Conservation (phyloP, 2,113 vertebrate species). For the Mormoops blainvillei region DNA sequence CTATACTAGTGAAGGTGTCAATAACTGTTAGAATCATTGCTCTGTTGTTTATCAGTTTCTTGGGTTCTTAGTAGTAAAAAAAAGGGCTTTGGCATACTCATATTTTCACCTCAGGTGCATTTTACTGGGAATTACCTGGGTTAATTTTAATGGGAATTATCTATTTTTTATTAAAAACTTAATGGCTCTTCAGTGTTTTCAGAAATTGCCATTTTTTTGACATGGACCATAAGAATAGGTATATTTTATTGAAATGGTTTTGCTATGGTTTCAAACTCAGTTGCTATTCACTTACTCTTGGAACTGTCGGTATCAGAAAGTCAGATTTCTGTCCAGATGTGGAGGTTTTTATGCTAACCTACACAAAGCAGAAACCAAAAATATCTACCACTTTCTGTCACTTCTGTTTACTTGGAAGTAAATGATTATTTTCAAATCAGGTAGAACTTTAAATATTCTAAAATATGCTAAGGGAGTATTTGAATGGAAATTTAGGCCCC, state of each 20-base stretch:
- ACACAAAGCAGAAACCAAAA: background rate
- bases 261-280: background rate
- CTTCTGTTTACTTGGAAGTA: background rate
- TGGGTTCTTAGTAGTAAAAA: background rate
- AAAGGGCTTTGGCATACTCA: background rate
- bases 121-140: background rate
- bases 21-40: background rate
- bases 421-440: background rate
- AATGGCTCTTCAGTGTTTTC: background rate
- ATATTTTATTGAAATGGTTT: slow-evolving; percentile 17
- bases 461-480: background rate
- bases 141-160: background rate
- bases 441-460: background rate
- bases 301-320: background rate
- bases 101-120: background rate
- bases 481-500: background rate
- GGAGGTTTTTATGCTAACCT: background rate
- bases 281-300: background rate
- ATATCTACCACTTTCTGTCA: background rate
- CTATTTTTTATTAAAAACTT: background rate
- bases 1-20: background rate
- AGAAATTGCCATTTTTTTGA: background rate
- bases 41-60: background rate
- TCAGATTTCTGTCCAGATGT: background rate
- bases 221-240: background rate